A percentile compares a stretch with the other conserved stretches of the same genome.
Conservation (phyloP, 2,888 invertebrate genomes). For the Diplazon laetatorius region DNA sequence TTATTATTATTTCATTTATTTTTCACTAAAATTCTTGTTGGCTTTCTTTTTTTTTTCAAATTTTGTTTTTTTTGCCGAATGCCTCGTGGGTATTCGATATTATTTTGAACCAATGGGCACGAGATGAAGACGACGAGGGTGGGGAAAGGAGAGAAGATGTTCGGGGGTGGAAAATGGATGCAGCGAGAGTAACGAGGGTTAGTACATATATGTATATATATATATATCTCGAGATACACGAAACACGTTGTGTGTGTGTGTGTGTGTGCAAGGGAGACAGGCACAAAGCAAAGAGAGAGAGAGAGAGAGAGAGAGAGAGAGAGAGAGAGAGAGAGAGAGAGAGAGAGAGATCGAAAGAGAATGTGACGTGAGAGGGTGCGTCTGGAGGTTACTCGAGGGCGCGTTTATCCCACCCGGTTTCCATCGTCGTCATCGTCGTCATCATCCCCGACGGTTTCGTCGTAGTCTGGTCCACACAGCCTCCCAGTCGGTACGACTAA, state of each 20-base stretch:
- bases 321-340: conserved; percentile 7
- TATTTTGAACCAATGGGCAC: neutral
- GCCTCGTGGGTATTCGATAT: neutral
- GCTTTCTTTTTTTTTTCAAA: too few relatives aligned
- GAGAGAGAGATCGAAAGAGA: neutral
- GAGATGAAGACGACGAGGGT: neutral
- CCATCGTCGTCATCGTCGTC: conserved; percentile 26
- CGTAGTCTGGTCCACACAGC: neutral
- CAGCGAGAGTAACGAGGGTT: conserved; percentile 8
- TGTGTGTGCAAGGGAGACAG: too few relatives aligned
- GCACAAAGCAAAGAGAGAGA: too few relatives aligned
- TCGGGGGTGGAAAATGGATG: neutral
- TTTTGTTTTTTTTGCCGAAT: too few relatives aligned
- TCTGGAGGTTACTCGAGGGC: conserved; percentile 15
- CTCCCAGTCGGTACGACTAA: conserved; percentile 1
- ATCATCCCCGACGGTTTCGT: conserved; percentile 19
- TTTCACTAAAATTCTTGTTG: too few relatives aligned
- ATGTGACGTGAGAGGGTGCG: neutral
- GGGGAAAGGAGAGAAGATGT: neutral
- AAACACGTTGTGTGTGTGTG: too few relatives aligned
- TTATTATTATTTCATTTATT: neutral
- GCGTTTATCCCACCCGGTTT: conserved; percentile 1
- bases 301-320: conserved; percentile 2
- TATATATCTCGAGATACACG: too few relatives aligned
- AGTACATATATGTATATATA: too few relatives aligned